Conservation (phyloP, 1,140 invertebrate species). For the Zaprionus ghesquierei region DNA sequence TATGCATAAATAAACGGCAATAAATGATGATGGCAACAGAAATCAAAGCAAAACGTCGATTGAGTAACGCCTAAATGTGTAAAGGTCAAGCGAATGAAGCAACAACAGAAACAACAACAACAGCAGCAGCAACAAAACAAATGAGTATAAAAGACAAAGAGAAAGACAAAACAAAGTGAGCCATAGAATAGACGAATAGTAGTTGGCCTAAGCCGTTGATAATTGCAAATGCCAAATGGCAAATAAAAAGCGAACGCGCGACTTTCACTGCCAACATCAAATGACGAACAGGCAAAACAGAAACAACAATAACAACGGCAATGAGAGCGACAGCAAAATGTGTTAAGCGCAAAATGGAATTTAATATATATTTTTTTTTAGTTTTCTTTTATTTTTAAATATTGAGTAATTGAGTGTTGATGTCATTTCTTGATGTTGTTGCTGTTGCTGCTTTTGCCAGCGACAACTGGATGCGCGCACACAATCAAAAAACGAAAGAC, state of each 20-base stretch:
- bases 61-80: conserved; percentile 75
- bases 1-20: conserved; percentile 70
- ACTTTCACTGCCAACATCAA: conserved; percentile 66
- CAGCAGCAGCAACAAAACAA: conserved; percentile 16
- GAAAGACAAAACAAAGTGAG: conserved; percentile 23
- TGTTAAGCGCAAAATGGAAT: conserved; percentile 29
- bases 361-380: conserved; percentile 26
- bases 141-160: conserved; percentile 27
- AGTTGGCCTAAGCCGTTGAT: conserved; percentile 36
- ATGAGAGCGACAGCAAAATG: conserved; percentile 23
- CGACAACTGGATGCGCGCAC: conserved; percentile 28
- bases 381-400: conserved; percentile 48
- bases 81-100: conserved; percentile 64
- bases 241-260: conserved; percentile 58
- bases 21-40: conserved; percentile 58
- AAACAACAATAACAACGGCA: background rate
- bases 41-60: conserved; percentile 58
- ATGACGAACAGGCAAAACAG: conserved; percentile 47
- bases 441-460: conserved; percentile 25
- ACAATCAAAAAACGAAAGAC: conserved; percentile 61
- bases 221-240: conserved; percentile 29
- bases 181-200: conserved; percentile 31
- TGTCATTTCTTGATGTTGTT: conserved; percentile 19
- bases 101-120: conserved; percentile 44
- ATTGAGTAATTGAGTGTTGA: conserved; percentile 67